These are phyloP conservation scores for Brachirus orientalis DNA, from an alignment of 2,113 vertebrate species.

Conservation along the genomic window DNA sequence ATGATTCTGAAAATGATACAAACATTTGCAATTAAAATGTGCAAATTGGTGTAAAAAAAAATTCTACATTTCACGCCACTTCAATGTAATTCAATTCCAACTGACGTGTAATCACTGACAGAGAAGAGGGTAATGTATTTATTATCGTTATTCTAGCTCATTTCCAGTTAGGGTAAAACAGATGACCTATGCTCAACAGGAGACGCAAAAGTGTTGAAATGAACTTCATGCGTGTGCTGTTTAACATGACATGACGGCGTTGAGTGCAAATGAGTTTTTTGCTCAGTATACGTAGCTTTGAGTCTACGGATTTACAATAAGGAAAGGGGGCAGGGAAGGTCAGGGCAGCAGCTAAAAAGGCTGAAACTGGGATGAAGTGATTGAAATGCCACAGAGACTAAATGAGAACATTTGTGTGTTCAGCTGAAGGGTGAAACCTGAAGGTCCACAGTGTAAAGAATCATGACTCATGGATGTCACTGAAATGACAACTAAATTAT, in stretches of 20 bases:
- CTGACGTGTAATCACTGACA: conserved; percentile 28
- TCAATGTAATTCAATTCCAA: conserved; percentile 38
- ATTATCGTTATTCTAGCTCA: conserved; percentile 46
- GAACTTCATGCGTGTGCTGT: conserved; percentile 5
- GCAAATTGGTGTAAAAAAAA: conserved; percentile 39
- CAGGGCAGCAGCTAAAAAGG: conserved; percentile 6
- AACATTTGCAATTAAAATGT: conserved; percentile 62
- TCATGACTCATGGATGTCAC: no score
- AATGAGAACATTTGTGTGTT: conserved; percentile 20
- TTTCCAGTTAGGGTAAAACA: conserved; percentile 46
- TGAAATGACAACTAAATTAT: no score
- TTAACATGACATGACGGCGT: background rate
- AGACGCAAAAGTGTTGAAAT: conserved; percentile 18
- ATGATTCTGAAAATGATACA: conserved; percentile 35
- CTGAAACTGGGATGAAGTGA: conserved; percentile 27
- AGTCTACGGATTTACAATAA: conserved; percentile 14
- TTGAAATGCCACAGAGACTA: conserved; percentile 19
- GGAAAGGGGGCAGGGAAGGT: conserved; percentile 2
- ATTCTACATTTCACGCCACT: conserved; percentile 18
- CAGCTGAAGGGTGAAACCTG: no score
- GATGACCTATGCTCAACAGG: conserved; percentile 23
- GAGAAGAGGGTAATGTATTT: conserved; percentile 42
- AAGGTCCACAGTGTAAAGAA: no score
- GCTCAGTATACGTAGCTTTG: no score
- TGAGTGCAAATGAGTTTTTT: conserved; percentile 2